phyloP scores from a whole-genome alignment of 2,797 vertebrate species.

The Channa striata region DNA sequence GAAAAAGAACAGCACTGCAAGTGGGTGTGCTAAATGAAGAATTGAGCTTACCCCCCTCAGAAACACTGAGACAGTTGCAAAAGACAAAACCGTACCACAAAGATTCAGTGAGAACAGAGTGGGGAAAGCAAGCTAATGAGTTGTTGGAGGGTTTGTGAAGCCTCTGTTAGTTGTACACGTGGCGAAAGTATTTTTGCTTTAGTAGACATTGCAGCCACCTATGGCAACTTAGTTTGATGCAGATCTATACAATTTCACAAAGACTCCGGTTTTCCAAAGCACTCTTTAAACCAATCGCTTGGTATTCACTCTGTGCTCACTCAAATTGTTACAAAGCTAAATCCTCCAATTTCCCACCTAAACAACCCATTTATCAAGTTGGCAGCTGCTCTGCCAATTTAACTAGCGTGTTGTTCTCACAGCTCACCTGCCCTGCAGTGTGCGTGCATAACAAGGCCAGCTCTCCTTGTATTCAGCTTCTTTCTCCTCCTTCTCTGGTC shows the following conservation, averaged over 20 bases:
- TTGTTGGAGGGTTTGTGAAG: neutral
- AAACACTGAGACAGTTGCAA: neutral
- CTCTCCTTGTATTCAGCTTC: slow-evolving; percentile 92
- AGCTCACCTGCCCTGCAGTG: slow-evolving; percentile 86
- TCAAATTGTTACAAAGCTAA: slow-evolving; percentile 1
- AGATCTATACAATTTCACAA: neutral
- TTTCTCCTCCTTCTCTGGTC: slow-evolving; percentile 92
- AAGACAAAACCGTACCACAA: neutral
- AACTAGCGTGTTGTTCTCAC: neutral
- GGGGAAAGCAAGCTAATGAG: neutral
- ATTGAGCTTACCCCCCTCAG: neutral
- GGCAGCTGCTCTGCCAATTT: slow-evolving; percentile 21
- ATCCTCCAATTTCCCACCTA: slow-evolving; percentile 7
- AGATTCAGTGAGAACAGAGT: neutral
- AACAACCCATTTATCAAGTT: slow-evolving; percentile 29
- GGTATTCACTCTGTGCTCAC: neutral
- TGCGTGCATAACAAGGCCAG: slow-evolving; percentile 89
- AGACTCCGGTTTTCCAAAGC: neutral
- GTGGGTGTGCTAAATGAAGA: slow-evolving; percentile 1
- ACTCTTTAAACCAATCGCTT: slow-evolving; percentile 2
- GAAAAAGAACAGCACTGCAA: slow-evolving; percentile 5
- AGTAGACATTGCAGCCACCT: neutral
- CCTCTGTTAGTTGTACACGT: neutral
- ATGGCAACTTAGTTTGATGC: too few relatives aligned
- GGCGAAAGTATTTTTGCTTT: neutral